phyloP scores from a whole-genome alignment of 2,113 vertebrate species.

The Anolis sagrei region DNA sequence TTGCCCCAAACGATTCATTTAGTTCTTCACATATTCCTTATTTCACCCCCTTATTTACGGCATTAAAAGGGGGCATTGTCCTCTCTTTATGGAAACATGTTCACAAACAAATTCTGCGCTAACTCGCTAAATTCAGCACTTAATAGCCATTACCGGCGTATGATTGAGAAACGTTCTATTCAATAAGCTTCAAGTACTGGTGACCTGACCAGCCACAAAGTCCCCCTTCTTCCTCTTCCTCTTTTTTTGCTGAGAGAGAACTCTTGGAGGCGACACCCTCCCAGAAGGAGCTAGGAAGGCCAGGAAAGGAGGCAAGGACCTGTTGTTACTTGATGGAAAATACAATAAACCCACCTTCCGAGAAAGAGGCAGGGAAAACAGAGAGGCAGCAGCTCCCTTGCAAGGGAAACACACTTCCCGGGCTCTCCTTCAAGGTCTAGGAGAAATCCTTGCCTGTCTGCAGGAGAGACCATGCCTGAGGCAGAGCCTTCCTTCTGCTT shows the following conservation, averaged over 20 bases:
- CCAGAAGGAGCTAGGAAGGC: neutral
- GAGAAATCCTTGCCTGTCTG: neutral
- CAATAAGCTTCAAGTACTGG: too few species aligned
- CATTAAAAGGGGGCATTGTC: neutral
- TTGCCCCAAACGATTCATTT: neutral
- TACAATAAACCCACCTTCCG: accelerated
- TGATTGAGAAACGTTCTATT: neutral
- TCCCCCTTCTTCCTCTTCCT: neutral
- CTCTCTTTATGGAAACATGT: neutral
- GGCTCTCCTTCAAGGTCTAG: neutral
- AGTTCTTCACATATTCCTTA: neutral
- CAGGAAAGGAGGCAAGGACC: neutral
- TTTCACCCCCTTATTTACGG: neutral
- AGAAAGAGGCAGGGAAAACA: neutral
- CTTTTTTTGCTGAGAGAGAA: neutral
- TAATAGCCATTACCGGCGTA: neutral
- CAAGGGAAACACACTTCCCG: neutral
- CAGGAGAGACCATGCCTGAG: neutral
- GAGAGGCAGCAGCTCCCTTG: neutral
- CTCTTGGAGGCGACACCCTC: neutral
- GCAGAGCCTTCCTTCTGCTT: neutral
- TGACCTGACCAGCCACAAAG: neutral
- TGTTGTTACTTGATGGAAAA: neutral
- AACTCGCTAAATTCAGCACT: neutral
- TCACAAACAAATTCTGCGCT: neutral